Evolutionary conservation across 2,113 vertebrate genomes (phyloP).

Genomic region (Melospiza georgiana): DNA sequence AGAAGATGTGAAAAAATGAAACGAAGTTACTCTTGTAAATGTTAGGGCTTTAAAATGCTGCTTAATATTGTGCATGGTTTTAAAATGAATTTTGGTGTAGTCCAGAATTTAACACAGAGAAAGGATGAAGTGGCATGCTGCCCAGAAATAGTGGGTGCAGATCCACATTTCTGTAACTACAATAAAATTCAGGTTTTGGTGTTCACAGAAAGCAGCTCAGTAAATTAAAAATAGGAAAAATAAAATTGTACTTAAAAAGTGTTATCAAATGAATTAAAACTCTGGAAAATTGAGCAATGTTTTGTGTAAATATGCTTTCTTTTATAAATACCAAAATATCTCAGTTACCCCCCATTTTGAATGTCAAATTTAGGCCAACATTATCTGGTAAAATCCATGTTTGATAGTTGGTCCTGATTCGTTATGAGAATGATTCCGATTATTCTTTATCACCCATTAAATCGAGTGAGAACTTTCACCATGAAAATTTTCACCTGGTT

Average conservation of each 20-base stretch:
- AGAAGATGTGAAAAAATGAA: not conserved
- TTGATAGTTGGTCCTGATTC: not conserved
- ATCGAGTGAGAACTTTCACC: not conserved
- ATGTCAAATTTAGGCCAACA: not conserved
- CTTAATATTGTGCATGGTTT: not conserved
- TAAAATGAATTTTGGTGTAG: not conserved
- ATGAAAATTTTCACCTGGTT: not conserved
- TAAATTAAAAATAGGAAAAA: not conserved
- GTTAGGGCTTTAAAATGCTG: not conserved
- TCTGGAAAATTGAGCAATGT: rapidly evolving
- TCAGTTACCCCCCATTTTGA: not conserved
- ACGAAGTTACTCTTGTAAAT: not conserved
- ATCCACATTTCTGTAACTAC: not conserved
- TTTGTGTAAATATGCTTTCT: not conserved
- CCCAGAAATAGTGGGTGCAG: not conserved
- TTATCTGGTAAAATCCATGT: not conserved
- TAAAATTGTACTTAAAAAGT: not conserved
- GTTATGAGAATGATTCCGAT: not conserved
- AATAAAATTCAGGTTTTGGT: not conserved
- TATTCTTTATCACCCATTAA: not conserved
- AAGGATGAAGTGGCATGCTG: not conserved
- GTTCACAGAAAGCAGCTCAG: not conserved
- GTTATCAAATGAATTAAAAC: not conserved
- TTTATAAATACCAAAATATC: not conserved
- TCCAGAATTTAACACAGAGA: not conserved